phyloP scores from a whole-genome alignment of 2,888 invertebrate species.

The Alsophila aescularia region DNA sequence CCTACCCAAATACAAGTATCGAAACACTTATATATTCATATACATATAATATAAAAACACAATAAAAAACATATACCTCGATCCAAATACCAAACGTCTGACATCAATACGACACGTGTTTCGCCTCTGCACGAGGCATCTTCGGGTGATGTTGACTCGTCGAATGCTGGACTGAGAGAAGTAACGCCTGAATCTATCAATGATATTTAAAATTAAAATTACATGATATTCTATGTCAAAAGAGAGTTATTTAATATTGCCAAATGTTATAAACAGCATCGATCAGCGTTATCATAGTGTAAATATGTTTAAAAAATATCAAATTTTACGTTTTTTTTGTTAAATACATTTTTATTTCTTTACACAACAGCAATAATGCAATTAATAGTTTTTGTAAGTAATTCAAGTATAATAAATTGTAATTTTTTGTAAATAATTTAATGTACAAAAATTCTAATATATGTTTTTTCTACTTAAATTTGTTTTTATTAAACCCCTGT shows the following conservation, averaged over 20 bases:
- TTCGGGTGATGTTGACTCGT: too few relatives aligned
- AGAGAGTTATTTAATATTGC: conserved; percentile 49
- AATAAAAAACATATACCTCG: too few relatives aligned
- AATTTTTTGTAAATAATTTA: conserved; percentile 63
- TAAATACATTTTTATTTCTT: conserved; percentile 8
- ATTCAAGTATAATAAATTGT: conserved; percentile 29
- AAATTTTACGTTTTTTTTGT: not conserved
- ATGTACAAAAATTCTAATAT: conserved; percentile 67
- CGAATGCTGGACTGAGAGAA: too few relatives aligned
- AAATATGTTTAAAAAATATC: conserved; percentile 7
- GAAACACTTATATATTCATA: too few relatives aligned
- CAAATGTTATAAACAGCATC: conserved; percentile 50
- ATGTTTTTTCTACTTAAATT: conserved; percentile 42
- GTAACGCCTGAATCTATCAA: too few relatives aligned
- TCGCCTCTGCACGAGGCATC: too few relatives aligned
- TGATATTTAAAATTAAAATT: not conserved
- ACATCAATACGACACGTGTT: too few relatives aligned
- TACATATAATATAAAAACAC: too few relatives aligned
- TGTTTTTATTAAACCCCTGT: too few relatives aligned
- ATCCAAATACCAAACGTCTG: too few relatives aligned
- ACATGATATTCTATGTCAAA: conserved; percentile 1
- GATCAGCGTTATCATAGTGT: conserved; percentile 54
- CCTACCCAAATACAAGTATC: too few relatives aligned
- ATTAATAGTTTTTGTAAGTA: conserved; percentile 42
- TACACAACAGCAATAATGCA: too few relatives aligned